Conservation (phyloP, 2,888 invertebrate species). For the Protophormia terraenovae region DNA sequence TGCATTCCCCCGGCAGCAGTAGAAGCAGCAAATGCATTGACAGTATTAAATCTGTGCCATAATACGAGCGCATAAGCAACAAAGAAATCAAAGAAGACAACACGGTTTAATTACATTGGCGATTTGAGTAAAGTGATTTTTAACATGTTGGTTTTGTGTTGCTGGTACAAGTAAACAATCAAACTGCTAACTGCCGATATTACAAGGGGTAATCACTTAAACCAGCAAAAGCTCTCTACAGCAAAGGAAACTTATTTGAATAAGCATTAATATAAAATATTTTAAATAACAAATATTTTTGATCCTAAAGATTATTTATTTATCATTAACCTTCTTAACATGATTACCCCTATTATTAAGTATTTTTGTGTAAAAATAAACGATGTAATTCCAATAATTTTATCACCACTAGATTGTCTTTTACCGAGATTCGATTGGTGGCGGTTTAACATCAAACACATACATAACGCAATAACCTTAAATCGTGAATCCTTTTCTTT, state of each 20-base stretch:
- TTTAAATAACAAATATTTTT: too few relatives aligned
- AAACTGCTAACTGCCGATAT: slow-evolving; percentile 59
- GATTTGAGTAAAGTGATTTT: slow-evolving; percentile 66
- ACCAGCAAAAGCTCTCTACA: background rate
- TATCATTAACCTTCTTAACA: background rate
- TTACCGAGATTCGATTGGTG: slow-evolving; percentile 71
- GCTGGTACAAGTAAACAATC: slow-evolving; percentile 37
- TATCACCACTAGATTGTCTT: slow-evolving; percentile 75
- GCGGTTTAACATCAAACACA: slow-evolving; percentile 69
- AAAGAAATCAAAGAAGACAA: slow-evolving; percentile 1
- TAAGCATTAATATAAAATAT: too few relatives aligned
- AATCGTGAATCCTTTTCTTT: slow-evolving; percentile 58
- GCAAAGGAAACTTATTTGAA: too few relatives aligned
- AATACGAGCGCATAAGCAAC: slow-evolving; percentile 13
- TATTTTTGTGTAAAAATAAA: slow-evolving; percentile 56
- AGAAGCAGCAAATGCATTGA: slow-evolving; percentile 74
- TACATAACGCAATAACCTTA: slow-evolving; percentile 62
- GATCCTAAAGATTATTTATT: too few relatives aligned
- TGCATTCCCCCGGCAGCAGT: slow-evolving; percentile 73
- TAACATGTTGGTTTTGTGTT: slow-evolving; percentile 57
- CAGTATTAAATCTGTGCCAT: slow-evolving; percentile 75
- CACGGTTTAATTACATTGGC: slow-evolving; percentile 64
- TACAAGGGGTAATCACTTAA: slow-evolving; percentile 4
- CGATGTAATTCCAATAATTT: slow-evolving; percentile 76
- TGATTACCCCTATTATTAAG: slow-evolving; percentile 31